A percentile compares a stretch with the other conserved stretches of the same genome.
phyloP scores from a whole-genome alignment of 2,797 vertebrate genomes.

The Coluber constrictor region DNA sequence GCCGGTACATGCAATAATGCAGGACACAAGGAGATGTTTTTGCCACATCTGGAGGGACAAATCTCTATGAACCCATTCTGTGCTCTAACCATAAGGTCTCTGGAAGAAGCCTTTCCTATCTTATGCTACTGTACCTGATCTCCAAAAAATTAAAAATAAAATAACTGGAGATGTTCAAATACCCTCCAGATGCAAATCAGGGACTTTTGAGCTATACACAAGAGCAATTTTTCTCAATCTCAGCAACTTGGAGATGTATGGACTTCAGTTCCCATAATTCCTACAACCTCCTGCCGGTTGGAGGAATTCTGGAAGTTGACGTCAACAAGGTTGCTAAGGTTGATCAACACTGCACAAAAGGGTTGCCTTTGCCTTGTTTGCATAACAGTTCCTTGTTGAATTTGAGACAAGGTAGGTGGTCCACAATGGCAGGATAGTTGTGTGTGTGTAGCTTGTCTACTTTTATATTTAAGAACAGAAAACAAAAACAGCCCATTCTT shows the following conservation, averaged over 20 bases:
- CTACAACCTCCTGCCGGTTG: neutral
- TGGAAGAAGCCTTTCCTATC: neutral
- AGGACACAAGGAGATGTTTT: neutral
- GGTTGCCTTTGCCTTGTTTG: neutral
- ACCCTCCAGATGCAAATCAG: neutral
- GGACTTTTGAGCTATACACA: neutral
- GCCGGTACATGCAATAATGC: neutral
- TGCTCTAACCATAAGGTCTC: neutral
- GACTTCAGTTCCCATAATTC: neutral
- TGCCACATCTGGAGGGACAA: neutral
- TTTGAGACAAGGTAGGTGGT: neutral
- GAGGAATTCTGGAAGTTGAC: neutral
- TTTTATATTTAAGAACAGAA: neutral
- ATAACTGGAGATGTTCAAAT: neutral
- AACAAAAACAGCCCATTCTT: neutral
- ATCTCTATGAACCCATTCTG: neutral
- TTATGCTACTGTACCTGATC: neutral
- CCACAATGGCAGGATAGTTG: rapidly evolving
- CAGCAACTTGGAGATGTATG: neutral
- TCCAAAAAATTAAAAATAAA: neutral
- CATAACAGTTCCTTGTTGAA: neutral
- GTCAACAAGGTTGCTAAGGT: neutral
- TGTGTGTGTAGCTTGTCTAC: rapidly evolving
- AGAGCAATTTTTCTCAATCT: neutral
- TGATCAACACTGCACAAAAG: neutral